phyloP scores from a whole-genome alignment of 2,797 vertebrate species.

The Scomberomorus guttatus region DNA sequence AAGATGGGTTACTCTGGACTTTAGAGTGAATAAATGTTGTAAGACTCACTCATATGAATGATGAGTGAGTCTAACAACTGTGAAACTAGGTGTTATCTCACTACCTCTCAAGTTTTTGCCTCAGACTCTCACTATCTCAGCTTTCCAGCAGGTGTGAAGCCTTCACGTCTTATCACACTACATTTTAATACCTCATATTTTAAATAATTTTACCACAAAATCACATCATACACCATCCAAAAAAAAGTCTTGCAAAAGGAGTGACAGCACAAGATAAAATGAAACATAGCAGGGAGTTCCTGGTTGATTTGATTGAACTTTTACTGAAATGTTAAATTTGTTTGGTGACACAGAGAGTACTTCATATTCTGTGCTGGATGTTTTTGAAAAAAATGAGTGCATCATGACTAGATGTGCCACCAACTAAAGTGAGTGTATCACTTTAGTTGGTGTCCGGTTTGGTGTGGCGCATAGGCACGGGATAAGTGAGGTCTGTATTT shows the following conservation, averaged over 20 bases:
- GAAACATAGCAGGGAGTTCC: constrained; percentile 1
- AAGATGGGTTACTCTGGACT: too few species aligned
- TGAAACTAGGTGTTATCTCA: constrained; percentile 28
- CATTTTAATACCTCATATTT: constrained; percentile 37
- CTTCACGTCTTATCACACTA: constrained; percentile 33
- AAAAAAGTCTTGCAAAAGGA: not conserved
- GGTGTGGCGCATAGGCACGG: too few species aligned
- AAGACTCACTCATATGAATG: not conserved
- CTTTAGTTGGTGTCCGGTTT: too few species aligned
- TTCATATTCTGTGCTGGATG: not conserved
- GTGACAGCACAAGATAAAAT: constrained; percentile 20
- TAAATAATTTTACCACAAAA: constrained; percentile 25
- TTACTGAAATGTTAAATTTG: not conserved
- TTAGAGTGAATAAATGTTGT: too few species aligned
- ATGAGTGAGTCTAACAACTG: not conserved
- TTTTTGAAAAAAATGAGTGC: not conserved
- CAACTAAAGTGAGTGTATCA: not conserved
- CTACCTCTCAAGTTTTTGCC: constrained; percentile 18
- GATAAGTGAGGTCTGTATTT: too few species aligned
- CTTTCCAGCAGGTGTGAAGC: constrained; percentile 34
- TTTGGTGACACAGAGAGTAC: not conserved
- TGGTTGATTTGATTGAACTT: constrained; percentile 21
- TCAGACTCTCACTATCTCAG: constrained; percentile 24
- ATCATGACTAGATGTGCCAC: not conserved
- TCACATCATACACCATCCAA: not conserved